Base-by-base conservation (phyloP, 2,113 vertebrate species). In the Cryptotis parvus region DNA sequence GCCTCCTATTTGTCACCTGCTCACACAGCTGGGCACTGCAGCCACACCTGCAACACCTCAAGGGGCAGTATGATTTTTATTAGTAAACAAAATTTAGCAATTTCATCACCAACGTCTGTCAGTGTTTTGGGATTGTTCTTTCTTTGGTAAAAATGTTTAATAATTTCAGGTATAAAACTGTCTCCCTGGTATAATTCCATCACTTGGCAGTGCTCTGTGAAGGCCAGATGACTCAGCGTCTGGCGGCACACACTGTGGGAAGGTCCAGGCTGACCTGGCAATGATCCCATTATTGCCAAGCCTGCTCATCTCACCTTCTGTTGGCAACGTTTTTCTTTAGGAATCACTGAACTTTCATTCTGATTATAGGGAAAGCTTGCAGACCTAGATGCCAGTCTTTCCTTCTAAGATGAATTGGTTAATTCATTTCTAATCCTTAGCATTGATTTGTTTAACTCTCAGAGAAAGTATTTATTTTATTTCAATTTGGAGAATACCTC, bases 371-470 rank as follows among this genome's bases (percentile, higher is more conserved):
- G 91, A 69, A 93, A 74, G 70, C 84, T 41, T 75, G 7, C 84
- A 31, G 65, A 31, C 29, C 24, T 55, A n/a, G 3, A 31, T 84
- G 29, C 16, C 33, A 41, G 39, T 31, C 55, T 94, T 58, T 24
- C 20, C 22, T 94, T 93, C 26, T 9, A 37, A 81, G 63, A 86
- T 76, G 37, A 94, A 78, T 89, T 91, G 5, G 87, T 94, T 92
- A 91, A 84, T 92, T 81, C n/a, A 78, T 90, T 91, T 90, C 74
- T 90, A 87, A 92, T 94, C n/a, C 58, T 92, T 92, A 94, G 22
- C 65, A 87, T 75, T 93, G 86, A 96, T 76, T 94, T 92, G 80
- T 94, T 52, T 66, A 89, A 45, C 43, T 82, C 24, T 86, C 31
- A 55, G 69, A 77, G 55, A 93, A 91, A 37, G 65, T 82, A 65